Evolutionary conservation across 2,113 vertebrate species (phyloP), one percentile per base, ranked within the genome.

Genomic region (Hyperoodon ampullatus): DNA sequence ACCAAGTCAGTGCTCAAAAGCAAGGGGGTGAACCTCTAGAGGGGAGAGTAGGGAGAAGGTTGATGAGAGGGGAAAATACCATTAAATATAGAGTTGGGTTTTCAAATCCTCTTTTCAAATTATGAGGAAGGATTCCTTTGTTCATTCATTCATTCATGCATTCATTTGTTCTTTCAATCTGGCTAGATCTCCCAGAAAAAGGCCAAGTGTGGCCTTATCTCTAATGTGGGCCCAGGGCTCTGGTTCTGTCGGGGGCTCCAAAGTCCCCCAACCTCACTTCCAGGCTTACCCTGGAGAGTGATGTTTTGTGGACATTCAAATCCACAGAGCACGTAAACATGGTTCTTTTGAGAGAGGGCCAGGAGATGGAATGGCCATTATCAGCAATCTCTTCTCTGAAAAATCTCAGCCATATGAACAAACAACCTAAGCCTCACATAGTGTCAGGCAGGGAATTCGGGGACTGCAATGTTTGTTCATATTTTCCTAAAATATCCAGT

Each of bases 401-500:
- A 97, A 82, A 53, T 94, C 91, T 15, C 5, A 88, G 74, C 68
- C 7, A 78, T 61, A 58, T 66, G 82, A 89, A 74, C 70, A 94
- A 94, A 96, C 58, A 88, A 71, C 71, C 2, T 65, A 26, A 39
- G 18, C 53, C 82, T 72, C 72, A 84, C 88, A 90, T 60, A 63
- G 85, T 58, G 61, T 28, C 1, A 92, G 58, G 42, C 35, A 15
- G 28, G 90, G 19, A 93, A 88, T 71, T 26, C 42, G 80, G 84
- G 89, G 81, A 75, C 81, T 97, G 97, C 96, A 98, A 96, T 0
- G 6, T 97, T 98, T 85, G 78, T 91, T 98, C 30, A 23, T 86
- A 89, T 96, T 98, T 98, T 98, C 97, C 98, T 97, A 97, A 97
- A 97, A 97, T 88, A 98, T 89, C 94, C 15, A 14, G 65, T 74